Base-by-base conservation (phyloP, 1,140 invertebrate genomes). In the Drosophila funebris region DNA sequence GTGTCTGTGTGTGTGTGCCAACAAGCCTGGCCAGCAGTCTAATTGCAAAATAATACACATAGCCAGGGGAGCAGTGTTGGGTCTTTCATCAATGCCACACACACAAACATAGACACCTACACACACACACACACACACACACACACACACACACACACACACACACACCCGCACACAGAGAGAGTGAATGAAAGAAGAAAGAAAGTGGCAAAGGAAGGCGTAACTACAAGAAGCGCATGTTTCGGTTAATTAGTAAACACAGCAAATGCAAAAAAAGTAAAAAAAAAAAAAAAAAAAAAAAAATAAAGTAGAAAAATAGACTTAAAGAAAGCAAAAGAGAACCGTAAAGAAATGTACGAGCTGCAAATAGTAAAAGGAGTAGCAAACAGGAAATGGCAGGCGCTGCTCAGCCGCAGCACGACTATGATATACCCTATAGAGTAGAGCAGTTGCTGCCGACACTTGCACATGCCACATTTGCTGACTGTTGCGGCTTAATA, bases 201-300 rank as follows among this genome's bases (percentile, higher is more conserved):
- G 81, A 43, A 82, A 82, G 70, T 75, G 83, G 52, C 78, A 75
- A 76, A 75, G 37, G 81, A 78, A 78, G 82, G 71, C 82, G 83
- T 78, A 78, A 78, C 73, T 78, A 85, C 74, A 75, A 78, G 82
- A 41, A 85, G 82, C 78, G 74, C 78, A 82, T 87, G 82, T 87
- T 87, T 87, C 82, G 83, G 83, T 87, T 87, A 88, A 87, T 87
- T 87, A 87, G 82, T 88, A 80, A 84, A 67, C 68, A 85, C 53
- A 70, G 54, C 41, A 56, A 62, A 9, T 56, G 61, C 60, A 68
- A 41, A 58, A 56, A 8, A 44, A 62, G 57, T n/a, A n/a, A n/a
- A n/a, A n/a, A n/a, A n/a, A n/a, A n/a, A n/a, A n/a, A n/a, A n/a
- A n/a, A n/a, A n/a, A n/a, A n/a, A n/a, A n/a, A n/a, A n/a, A n/a